Percentiles rank a stretch among this genome's conserved stretches.
These are phyloP conservation scores for Dromococcyx pavoninus DNA, from an alignment of 2,797 vertebrate species.

Conservation along the genomic window DNA sequence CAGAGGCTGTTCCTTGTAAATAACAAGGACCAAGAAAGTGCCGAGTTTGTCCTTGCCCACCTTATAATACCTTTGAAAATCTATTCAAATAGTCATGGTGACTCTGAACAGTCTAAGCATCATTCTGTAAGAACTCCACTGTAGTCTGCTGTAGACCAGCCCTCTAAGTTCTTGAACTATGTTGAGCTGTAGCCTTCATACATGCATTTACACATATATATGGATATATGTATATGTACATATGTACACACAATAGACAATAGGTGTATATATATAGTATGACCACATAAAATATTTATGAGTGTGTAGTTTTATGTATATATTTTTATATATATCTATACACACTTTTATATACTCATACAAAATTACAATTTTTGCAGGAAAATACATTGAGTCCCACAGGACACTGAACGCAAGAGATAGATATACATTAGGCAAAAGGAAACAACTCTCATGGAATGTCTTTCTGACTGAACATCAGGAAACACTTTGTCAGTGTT, in stretches of 20 bases:
- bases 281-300: background rate
- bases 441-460: background rate
- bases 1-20: background rate
- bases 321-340: background rate
- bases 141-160: background rate
- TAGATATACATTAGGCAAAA: background rate
- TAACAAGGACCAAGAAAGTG: background rate
- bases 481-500: background rate
- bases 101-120: background rate
- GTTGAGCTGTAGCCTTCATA: background rate
- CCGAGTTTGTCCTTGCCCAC: background rate
- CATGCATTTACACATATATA: background rate
- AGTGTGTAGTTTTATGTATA: background rate
- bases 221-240: background rate
- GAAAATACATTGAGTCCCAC: background rate
- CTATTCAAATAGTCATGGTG: background rate
- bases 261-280: background rate
- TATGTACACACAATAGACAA: background rate
- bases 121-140: background rate
- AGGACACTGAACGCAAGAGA: background rate
- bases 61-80: background rate
- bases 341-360: background rate
- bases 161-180: background rate
- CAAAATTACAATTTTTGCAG: background rate
- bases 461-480: background rate